Evolutionary conservation across 2,888 invertebrate species (phyloP), one percentile per base, ranked within the genome.

Genomic region (Watsonalla binaria): DNA sequence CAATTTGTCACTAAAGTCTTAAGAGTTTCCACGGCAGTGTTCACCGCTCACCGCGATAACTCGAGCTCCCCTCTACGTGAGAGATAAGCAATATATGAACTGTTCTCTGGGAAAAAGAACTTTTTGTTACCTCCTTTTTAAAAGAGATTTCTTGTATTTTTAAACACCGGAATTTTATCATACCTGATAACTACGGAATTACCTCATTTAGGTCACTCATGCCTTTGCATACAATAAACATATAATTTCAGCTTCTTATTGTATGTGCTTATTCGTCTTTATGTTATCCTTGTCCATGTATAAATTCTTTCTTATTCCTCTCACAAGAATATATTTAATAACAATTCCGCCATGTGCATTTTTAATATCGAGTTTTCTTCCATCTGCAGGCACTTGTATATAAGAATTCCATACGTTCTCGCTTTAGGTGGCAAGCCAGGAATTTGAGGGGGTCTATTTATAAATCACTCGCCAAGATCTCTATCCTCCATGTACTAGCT

Each of bases 361-460:
- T 87, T 87, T 86, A 84, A 86, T 85, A 67, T 58, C 11, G 11
- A 42, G 11, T 2, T 67, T 66, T 58, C 64, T 72, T 58, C 72
- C 72, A 71, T 74, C 68, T 66, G 70, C 61, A 58, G 66, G 63
- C 60, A 63, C 66, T 69, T 72, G 75, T 74, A 71, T 24, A 82
- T 83, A 80, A 84, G 84, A 85, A 85, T 78, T 81, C 81, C 76
- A 65, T 63, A 69, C 78, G 82, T 82, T 76, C 70, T 65, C 64
- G 69, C 64, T 68, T 59, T 73, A 70, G 70, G 67, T 68, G 58
- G 60, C 58, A 66, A 67, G 63, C 59, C 52, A 59, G 52, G 70
- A 71, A 74, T 77, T 72, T 65, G 60, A 66, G 70, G 66, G 68
- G 61, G 61, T 61, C 59, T 70, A 74, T 76, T 71, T 64, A 68